These are phyloP conservation scores for Verasper variegatus DNA, from an alignment of 2,113 vertebrate genomes.

Conservation along the genomic window DNA sequence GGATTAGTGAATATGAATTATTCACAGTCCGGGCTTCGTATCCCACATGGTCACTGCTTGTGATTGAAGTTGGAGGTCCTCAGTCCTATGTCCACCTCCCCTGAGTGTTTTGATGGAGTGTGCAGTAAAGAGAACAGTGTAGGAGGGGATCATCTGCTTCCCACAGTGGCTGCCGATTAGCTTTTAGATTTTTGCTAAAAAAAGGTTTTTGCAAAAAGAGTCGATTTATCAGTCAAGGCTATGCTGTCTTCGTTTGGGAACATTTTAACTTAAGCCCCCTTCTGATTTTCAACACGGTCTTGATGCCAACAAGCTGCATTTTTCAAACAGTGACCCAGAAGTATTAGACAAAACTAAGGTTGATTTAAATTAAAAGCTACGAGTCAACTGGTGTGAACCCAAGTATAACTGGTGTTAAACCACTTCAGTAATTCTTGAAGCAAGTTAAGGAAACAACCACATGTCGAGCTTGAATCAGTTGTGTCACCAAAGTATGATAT, in stretches of 20 bases:
- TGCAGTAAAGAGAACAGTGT: slow-evolving; percentile 54
- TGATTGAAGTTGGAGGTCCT: slow-evolving; percentile 64
- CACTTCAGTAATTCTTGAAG: background rate
- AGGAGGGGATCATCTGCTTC: slow-evolving; percentile 60
- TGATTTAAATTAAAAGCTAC: background rate
- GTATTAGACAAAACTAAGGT: background rate
- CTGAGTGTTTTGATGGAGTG: slow-evolving; percentile 31
- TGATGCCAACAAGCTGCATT: slow-evolving; percentile 1
- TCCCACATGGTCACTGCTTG: slow-evolving; percentile 61
- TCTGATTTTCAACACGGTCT: slow-evolving; percentile 12
- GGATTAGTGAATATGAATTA: slow-evolving; percentile 69
- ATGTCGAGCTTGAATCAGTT: background rate
- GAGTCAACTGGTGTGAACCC: background rate
- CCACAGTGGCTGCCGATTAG: slow-evolving; percentile 35
- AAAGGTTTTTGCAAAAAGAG: background rate
- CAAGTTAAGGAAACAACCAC: background rate
- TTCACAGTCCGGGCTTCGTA: slow-evolving; percentile 55
- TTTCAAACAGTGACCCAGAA: slow-evolving; percentile 12
- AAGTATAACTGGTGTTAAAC: background rate
- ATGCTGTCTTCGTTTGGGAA: slow-evolving; percentile 6
- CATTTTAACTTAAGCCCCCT: slow-evolving; percentile 20
- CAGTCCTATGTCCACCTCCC: slow-evolving; percentile 32
- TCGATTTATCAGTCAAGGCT: slow-evolving; percentile 33
- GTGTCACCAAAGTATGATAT: too few species aligned
- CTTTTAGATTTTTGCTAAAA: slow-evolving; percentile 50